Evolutionary conservation across 2,797 vertebrate species (phyloP), one percentile per base, ranked within the genome.

Genomic region (Myioborus melanocephalus): DNA sequence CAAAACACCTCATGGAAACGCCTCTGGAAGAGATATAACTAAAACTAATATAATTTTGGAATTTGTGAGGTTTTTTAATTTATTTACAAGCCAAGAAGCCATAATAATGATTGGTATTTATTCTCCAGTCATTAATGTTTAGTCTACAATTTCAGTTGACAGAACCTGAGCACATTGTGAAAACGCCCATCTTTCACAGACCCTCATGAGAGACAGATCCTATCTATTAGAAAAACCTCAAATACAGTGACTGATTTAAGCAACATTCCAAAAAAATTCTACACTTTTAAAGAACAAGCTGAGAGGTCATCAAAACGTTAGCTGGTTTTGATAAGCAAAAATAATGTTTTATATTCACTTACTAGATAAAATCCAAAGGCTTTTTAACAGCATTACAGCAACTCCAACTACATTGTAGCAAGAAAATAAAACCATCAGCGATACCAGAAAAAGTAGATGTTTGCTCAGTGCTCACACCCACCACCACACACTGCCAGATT

Each of bases 401-500:
- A 66, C 32, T 55, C 49, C 46, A 85, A 39, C 32, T 77, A 16
- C 37, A 52, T 0, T 49, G 65, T 43, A 72, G 47, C 57, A 76
- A 87, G 49, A 90, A 88, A 88, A 76, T 41, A 71, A 84, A 93
- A 76, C 70, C 87, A 81, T 39, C 85, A 60, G 76, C 8, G 0
- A 60, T 13, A 79, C 4, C 83, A 88, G 82, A 71, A 76, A 70
- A 80, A 93, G 89, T 69, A 35, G 84, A 50, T 78, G 61, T 86
- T 91, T 90, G 91, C 95, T 95, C 28, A 3, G 69, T 63, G 91
- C 89, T 93, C 93, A 94, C 91, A 90, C 85, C 91, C 89, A 93
- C 93, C 73, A 60, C 64, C 80, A 75, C 91, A 59, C 66, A 2
- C 75, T 88, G 95, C 94, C 94, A 93, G 89, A 95, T 94, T 77